A percentile compares a stretch with the other conserved stretches of the same genome.
Evolutionary conservation across 2,113 vertebrate species (phyloP).

Genomic region (Phylloscopus whistleri): DNA sequence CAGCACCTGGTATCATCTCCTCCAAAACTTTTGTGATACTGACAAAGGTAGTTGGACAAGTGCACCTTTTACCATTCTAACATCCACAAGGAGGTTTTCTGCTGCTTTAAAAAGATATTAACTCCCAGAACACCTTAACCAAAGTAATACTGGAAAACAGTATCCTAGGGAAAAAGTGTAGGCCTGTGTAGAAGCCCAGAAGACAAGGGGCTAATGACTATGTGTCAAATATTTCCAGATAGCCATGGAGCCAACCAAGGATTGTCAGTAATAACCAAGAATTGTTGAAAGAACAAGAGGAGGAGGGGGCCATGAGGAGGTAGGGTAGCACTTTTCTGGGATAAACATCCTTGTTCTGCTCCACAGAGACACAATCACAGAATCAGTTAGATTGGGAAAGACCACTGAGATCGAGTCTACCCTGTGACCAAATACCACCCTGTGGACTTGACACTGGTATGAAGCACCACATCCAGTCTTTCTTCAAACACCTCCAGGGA

Average conservation of each 20-base stretch:
- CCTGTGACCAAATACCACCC: not conserved
- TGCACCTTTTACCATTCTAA: not conserved
- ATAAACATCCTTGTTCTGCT: not conserved
- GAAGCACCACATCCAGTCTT: not conserved
- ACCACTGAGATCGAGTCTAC: not conserved
- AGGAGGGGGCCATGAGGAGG: not conserved
- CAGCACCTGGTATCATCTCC: not conserved
- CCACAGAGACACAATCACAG: not conserved
- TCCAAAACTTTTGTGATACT: not conserved
- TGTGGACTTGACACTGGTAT: not conserved
- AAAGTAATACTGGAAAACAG: not conserved
- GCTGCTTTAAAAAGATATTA: not conserved
- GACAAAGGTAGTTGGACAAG: not conserved
- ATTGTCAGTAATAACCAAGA: not conserved
- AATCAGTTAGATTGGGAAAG: not conserved
- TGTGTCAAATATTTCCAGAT: fast-evolving
- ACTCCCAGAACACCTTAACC: not conserved
- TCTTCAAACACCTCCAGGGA: too few relatives aligned
- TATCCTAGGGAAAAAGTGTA: not conserved
- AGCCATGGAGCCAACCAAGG: not conserved
- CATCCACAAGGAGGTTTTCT: not conserved
- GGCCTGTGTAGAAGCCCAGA: not conserved
- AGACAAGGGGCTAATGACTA: not conserved
- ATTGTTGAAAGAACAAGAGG: not conserved
- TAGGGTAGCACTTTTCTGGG: not conserved